Evolutionary conservation across 2,888 invertebrate species (phyloP), one percentile per base, ranked within the genome.

Genomic region (Aleiodes leptofemur): DNA sequence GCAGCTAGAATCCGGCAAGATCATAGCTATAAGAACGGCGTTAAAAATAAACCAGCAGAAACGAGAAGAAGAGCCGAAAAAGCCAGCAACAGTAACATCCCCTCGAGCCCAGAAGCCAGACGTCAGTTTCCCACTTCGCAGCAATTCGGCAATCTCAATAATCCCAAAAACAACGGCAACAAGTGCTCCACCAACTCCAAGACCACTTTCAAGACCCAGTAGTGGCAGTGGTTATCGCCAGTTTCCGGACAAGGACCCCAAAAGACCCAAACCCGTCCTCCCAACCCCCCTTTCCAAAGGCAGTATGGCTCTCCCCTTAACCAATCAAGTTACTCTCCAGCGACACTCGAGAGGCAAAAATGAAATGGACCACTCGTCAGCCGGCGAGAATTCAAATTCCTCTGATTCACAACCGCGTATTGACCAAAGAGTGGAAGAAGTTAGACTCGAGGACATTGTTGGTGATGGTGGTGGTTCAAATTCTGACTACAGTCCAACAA

Each of bases 1-100:
- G 94, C 96, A 98, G 84, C 90, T 98, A 59, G 96, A 97, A 86
- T 97, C 96, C 82, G 98, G 98, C 38, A 97, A 97, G 90, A 97
- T 98, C 77, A 97, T 98, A 80, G 97, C 98, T 31, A 97, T 98
- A 82, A 94, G 95, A 85, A 95, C 95, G 0, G 94, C 95, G 0
- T 92, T 94, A 79, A 95, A 95, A 89, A 91, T 94, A 5, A 93
- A 88, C 78, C 93, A 84, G 89, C 92, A 78, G 88, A 91, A 88
- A 86, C 91, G 78, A 84, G 91, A 84, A 86, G 91, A 85, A 83
- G 88, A 83, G 59, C 88, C 88, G 7, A 90, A 90, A 72, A 74
- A 69, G 16, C 84, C 83, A 16, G 43, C 84, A 69, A 80, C 85
- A 0, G 79, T 84, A 23, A 81, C 84, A 51, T 70, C 81, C 3